phyloP scores from a whole-genome alignment of 2,888 invertebrate genomes.

The Leucoptera coffeella region DNA sequence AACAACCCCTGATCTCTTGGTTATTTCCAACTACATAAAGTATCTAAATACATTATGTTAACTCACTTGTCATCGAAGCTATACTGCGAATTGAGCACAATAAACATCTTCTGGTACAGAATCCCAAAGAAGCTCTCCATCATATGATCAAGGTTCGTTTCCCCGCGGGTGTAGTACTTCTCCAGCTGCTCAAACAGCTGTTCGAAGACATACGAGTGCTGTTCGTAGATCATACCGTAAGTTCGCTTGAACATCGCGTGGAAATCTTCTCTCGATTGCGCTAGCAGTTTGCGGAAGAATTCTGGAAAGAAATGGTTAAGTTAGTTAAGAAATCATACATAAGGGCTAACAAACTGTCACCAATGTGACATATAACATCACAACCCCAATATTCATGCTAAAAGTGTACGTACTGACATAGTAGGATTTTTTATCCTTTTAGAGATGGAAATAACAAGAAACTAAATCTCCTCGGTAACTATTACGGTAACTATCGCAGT shows the following conservation, averaged over 20 bases:
- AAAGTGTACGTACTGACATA: too few species aligned
- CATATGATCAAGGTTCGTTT: constrained; percentile 76
- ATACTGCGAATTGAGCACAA: constrained; percentile 90
- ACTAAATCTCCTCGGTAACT: too few species aligned
- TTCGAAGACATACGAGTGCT: constrained; percentile 88
- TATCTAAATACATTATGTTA: neutral
- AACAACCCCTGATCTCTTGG: too few species aligned
- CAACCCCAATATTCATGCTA: too few species aligned
- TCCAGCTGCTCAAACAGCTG: constrained; percentile 87
- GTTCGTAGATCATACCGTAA: constrained; percentile 91
- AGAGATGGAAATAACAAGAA: too few species aligned
- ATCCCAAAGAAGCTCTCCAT: constrained; percentile 91
- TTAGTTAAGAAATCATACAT: too few species aligned
- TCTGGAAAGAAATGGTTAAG: constrained; percentile 64
- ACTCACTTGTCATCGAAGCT: constrained; percentile 79
- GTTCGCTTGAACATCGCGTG: constrained; percentile 94
- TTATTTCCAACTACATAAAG: neutral
- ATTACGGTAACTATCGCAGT: too few species aligned
- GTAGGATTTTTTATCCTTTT: too few species aligned
- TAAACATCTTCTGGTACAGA: constrained; percentile 93
- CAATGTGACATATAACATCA: too few species aligned
- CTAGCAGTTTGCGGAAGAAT: constrained; percentile 80
- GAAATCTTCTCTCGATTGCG: constrained; percentile 78
- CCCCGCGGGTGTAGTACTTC: constrained; percentile 80
- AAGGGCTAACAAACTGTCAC: too few species aligned